Conservation (phyloP, 2,888 invertebrate genomes). For the Leptura quadrifasciata region DNA sequence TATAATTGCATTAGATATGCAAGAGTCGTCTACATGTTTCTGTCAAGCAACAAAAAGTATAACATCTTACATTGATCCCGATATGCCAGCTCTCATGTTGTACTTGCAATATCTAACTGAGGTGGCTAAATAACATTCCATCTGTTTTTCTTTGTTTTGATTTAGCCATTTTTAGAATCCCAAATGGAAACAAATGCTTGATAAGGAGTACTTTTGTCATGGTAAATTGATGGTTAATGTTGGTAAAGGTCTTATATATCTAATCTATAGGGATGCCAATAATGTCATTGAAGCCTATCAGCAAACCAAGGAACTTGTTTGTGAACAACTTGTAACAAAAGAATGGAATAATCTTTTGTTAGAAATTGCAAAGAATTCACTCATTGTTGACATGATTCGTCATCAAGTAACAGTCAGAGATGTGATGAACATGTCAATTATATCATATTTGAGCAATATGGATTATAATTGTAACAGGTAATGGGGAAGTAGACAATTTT, state of each 20-base stretch:
- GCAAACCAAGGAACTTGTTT: conserved; percentile 84
- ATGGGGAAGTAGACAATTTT: too few relatives aligned
- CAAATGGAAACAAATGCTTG: conserved; percentile 91
- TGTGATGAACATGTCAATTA: conserved; percentile 82
- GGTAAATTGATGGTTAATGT: conserved; percentile 81
- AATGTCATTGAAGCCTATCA: conserved; percentile 87
- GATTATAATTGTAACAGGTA: conserved; percentile 82
- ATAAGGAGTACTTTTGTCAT: conserved; percentile 89
- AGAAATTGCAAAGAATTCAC: conserved; percentile 89
- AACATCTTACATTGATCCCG: conserved; percentile 78
- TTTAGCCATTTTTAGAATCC: conserved; percentile 80
- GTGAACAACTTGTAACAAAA: conserved; percentile 78
- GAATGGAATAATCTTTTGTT: conserved; percentile 85
- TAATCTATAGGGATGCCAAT: conserved; percentile 86
- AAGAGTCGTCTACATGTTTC: conserved; percentile 87
- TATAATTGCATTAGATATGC: conserved; percentile 86
- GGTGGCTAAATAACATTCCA: conserved; percentile 71
- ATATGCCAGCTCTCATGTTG: conserved; percentile 84
- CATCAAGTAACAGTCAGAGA: conserved; percentile 86
- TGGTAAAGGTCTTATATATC: conserved; percentile 83
- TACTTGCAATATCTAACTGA: conserved; percentile 92
- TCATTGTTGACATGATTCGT: conserved; percentile 91
- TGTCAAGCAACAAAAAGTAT: conserved; percentile 82
- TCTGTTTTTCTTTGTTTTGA: background rate
- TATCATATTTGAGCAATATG: conserved; percentile 82